Evolutionary conservation across 1,140 invertebrate genomes (phyloP), one percentile per base, ranked within the genome.

Genomic region (Papilio glaucus): DNA sequence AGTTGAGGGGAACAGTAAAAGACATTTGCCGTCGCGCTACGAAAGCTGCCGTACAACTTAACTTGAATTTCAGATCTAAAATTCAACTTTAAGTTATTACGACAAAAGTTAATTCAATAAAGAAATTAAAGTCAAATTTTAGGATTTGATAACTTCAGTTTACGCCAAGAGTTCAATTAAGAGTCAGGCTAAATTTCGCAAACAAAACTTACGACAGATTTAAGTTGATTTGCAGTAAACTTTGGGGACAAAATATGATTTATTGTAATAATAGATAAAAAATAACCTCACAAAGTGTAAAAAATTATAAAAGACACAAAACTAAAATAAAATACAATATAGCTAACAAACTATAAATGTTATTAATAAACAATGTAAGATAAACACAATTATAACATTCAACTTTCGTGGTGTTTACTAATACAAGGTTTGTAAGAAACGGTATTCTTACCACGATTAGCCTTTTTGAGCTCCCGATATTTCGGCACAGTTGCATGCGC

Each of bases 81-180:
- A 13, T 57, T 10, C 49, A 13, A 8, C 49, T 57, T 57, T 24
- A 26, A 24, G 2, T 13, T 49, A 49, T 13, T 24, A 57, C 21
- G 10, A 21, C 42, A 12, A 57, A 57, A 57, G 49, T 57, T 57
- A 57, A 9, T 26, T 10, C 10, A 21, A 57, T 57, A 57, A 4
- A 57, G 49, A 57, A 57, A 57, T 57, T 57, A 57, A 57, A 57
- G 10, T 10, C 49, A 10, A 57, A 57, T 57, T 57, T 26, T 57
- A 13, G 21, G 7, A 26, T 26, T 57, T 13, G 18, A 26, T 0
- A 49, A 57, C 15, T 49, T 49, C 45, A n/a, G 21, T 26, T 57
- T 57, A 7, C 49, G 42, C 0, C 42, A 21, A 57, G 49, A 2
- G 10, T 57, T 57, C 21, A 57, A 57, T 57, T 57, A 57, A 57